A percentile compares a stretch with the other conserved stretches of the same genome.
Conservation (phyloP, 2,888 invertebrate genomes). For the Apamea monoglypha region DNA sequence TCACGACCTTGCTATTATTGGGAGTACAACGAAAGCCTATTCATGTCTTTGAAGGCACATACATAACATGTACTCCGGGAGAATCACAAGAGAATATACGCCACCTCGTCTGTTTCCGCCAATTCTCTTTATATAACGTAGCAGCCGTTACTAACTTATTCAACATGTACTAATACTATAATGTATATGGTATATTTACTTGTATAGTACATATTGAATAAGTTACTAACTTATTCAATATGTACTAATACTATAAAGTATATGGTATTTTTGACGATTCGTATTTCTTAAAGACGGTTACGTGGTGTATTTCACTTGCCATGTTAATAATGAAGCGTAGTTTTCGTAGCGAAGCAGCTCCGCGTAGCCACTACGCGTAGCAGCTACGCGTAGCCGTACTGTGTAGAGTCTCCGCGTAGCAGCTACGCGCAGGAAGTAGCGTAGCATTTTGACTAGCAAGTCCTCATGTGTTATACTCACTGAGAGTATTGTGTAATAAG, state of each 20-base stretch:
- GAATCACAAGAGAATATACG: conserved; percentile 24
- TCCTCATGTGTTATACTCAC: not conserved
- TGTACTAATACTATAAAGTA: conserved; percentile 18
- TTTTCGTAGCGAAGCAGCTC: not conserved
- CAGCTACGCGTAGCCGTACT: not conserved
- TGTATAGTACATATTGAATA: too few species aligned
- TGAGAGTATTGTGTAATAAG: not conserved
- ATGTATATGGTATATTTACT: conserved; percentile 16
- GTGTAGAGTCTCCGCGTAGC: conserved; percentile 7
- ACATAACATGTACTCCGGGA: conserved; percentile 13
- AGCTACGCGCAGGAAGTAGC: not conserved
- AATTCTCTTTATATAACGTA: conserved; percentile 32
- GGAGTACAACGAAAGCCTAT: not conserved
- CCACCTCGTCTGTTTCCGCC: conserved; percentile 12
- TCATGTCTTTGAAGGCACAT: conserved; percentile 10
- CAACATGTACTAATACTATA: conserved; percentile 17
- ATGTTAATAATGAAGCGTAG: not conserved
- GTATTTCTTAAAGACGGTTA: not conserved
- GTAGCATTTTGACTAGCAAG: not conserved
- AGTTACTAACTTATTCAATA: conserved; percentile 26
- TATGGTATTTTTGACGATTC: conserved; percentile 12
- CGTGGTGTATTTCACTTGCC: not conserved
- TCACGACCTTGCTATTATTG: not conserved
- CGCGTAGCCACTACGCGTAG: conserved; percentile 4
- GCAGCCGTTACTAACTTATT: conserved; percentile 19